These are phyloP conservation scores for Recurvirostra avosetta DNA, from an alignment of 2,113 vertebrate genomes.

Conservation along the genomic window DNA sequence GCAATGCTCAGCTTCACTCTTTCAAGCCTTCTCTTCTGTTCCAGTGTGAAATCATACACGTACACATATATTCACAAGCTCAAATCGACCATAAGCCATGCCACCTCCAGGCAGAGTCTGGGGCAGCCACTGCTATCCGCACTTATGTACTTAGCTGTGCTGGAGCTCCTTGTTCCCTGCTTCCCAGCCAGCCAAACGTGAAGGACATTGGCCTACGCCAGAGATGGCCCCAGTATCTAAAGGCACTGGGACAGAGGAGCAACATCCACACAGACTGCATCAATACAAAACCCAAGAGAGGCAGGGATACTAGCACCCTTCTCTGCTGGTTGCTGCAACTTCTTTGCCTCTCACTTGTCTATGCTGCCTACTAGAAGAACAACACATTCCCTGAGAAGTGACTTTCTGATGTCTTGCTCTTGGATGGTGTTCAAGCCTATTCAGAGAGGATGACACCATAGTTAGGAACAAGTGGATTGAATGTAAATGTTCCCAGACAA, in stretches of 20 bases:
- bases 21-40: not conserved
- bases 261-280: not conserved
- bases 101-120: not conserved
- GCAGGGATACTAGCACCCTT: not conserved
- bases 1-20: not conserved
- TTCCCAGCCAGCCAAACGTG: not conserved
- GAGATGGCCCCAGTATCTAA: not conserved
- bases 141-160: fast-evolving
- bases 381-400: not conserved
- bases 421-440: not conserved
- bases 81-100: not conserved
- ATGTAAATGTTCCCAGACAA: not conserved
- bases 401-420: not conserved
- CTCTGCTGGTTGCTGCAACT: not conserved
- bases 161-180: not conserved
- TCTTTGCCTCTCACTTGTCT: not conserved
- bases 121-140: not conserved
- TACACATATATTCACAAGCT: not conserved
- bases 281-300: not conserved
- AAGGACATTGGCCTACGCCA: not conserved
- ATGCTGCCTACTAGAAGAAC: not conserved
- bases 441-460: not conserved
- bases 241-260: not conserved
- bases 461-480: not conserved
- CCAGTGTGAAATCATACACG: not conserved